These are phyloP conservation scores for Caranx ignobilis DNA, from an alignment of 2,113 vertebrate species.

Conservation along the genomic window DNA sequence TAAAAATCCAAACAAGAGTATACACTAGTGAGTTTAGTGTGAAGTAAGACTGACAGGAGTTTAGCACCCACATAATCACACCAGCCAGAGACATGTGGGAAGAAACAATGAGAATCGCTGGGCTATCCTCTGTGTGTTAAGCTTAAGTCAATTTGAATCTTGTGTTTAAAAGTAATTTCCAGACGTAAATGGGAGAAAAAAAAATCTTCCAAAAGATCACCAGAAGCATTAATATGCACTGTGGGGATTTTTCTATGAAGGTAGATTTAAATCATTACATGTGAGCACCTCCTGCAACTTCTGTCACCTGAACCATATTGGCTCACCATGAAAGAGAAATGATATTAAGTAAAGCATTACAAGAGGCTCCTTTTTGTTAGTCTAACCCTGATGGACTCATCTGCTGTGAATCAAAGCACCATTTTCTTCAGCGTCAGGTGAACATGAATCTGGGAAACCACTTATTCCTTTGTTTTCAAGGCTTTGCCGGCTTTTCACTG, in stretches of 20 bases:
- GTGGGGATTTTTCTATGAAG: not conserved
- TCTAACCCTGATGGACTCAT: constrained; percentile 24
- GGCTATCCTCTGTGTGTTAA: not conserved
- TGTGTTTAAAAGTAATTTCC: not conserved
- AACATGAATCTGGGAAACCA: constrained; percentile 39
- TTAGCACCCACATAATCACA: constrained; percentile 41
- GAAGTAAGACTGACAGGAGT: constrained; percentile 60
- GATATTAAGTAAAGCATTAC: constrained; percentile 17
- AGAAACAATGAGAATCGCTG: constrained; percentile 4
- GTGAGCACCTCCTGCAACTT: constrained; percentile 1
- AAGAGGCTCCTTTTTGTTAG: constrained; percentile 25
- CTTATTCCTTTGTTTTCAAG: constrained; percentile 38
- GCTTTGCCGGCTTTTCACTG: constrained; percentile 34
- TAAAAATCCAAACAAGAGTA: constrained; percentile 54
- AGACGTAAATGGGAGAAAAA: not conserved
- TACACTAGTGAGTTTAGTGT: constrained; percentile 55
- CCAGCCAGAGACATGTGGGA: not conserved
- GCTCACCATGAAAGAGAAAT: constrained; percentile 26
- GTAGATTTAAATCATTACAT: constrained; percentile 4
- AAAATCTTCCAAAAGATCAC: not conserved
- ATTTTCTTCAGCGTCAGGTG: constrained; percentile 55
- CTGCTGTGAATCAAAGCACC: constrained; percentile 45
- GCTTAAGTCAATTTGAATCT: constrained; percentile 16
- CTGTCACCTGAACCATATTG: constrained; percentile 19
- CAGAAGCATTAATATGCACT: not conserved